Evolutionary conservation across 2,888 invertebrate genomes (phyloP).

Genomic region (Ophraella communa): DNA sequence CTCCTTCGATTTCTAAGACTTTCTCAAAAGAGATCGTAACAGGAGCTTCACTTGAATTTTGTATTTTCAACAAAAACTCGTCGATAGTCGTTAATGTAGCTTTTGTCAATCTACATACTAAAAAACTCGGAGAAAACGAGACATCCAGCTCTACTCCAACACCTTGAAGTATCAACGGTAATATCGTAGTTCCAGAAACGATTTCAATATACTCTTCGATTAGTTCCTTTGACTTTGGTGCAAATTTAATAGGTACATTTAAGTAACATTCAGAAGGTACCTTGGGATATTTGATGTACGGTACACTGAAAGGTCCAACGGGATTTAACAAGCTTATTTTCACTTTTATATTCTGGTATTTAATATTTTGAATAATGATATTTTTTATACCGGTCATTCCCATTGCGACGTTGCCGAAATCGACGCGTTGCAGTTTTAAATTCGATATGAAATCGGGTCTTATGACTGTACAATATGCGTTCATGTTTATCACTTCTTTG

Average conservation of each 20-base stretch:
- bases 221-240: conserved; percentile 30
- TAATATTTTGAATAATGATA: conserved; percentile 43
- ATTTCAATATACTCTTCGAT: conserved; percentile 43
- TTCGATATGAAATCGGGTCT: conserved; percentile 43
- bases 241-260: conserved; percentile 39
- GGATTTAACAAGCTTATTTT: conserved; percentile 37
- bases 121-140: conserved; percentile 35
- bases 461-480: conserved; percentile 38
- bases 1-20: conserved; percentile 39
- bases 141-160: conserved; percentile 31
- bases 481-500: conserved; percentile 36
- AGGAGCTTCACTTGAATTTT: conserved; percentile 32
- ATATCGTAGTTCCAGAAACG: conserved; percentile 34
- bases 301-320: conserved; percentile 36
- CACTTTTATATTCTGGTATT: conserved; percentile 36
- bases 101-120: conserved; percentile 36
- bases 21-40: conserved; percentile 37
- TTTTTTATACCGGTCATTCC: conserved; percentile 35
- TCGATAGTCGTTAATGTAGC: conserved; percentile 31
- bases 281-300: conserved; percentile 27
- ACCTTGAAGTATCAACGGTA: conserved; percentile 41
- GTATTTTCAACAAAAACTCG: conserved; percentile 35
- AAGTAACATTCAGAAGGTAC: conserved; percentile 40
- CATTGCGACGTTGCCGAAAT: conserved; percentile 42
- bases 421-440: conserved; percentile 40